A percentile compares a stretch with the other conserved stretches of the same genome.
Conservation (phyloP, 2,113 vertebrate genomes). For the Epinephelus cyanopodus region DNA sequence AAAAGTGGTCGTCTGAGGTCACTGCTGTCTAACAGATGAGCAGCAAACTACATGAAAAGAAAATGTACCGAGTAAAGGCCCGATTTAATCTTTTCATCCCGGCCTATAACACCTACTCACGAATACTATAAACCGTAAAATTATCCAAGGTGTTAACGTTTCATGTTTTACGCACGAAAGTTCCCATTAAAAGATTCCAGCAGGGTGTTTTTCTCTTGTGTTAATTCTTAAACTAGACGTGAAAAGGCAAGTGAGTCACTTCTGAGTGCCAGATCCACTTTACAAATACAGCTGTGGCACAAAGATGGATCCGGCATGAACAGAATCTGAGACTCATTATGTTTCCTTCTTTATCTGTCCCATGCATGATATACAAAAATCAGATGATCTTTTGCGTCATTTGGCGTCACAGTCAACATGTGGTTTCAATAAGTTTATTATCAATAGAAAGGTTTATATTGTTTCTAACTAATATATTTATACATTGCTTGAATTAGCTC, state of each 20-base stretch:
- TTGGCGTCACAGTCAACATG: slow-evolving; percentile 7
- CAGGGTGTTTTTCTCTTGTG: background rate
- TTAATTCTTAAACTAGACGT: slow-evolving; percentile 8
- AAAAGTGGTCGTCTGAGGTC: slow-evolving; percentile 62
- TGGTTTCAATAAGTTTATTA: slow-evolving; percentile 42
- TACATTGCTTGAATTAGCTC: background rate
- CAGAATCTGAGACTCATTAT: background rate
- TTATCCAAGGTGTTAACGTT: slow-evolving; percentile 37
- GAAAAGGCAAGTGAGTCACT: background rate
- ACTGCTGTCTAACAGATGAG: slow-evolving; percentile 59
- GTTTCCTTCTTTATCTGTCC: background rate
- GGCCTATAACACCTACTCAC: background rate
- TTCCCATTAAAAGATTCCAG: background rate
- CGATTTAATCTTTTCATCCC: background rate
- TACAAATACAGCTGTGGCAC: background rate
- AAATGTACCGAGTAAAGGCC: background rate
- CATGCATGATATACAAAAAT: too few relatives aligned
- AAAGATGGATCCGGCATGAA: background rate
- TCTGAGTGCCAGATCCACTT: background rate
- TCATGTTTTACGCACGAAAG: slow-evolving; percentile 44
- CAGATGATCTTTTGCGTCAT: background rate
- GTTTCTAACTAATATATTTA: background rate
- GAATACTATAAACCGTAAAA: slow-evolving; percentile 6
- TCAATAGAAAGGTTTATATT: slow-evolving; percentile 14
- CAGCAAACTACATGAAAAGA: slow-evolving; percentile 11